Conservation (phyloP, 2,113 vertebrate species). For the Holacanthus passer region DNA sequence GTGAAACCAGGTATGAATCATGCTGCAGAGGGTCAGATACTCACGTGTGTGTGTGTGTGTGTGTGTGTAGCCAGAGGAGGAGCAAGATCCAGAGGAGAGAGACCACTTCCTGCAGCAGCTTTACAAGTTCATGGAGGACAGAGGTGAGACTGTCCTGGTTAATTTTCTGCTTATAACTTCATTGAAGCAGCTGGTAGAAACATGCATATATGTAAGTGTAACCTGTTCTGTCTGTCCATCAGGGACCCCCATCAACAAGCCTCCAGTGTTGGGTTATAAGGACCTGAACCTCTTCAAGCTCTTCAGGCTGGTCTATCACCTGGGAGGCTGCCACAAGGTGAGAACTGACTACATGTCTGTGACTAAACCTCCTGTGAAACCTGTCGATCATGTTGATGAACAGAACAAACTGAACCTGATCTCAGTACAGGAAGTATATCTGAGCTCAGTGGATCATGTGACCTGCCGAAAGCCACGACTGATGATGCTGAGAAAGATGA, state of each 20-base stretch:
- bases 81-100: constrained; percentile 96
- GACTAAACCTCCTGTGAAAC: too few relatives aligned
- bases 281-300: constrained; percentile 99
- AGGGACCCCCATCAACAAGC: constrained; percentile 99
- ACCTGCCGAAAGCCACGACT: too few relatives aligned
- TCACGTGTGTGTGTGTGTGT: constrained; percentile 15
- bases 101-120: constrained; percentile 99
- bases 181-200: too few relatives aligned
- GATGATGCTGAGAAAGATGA: background rate
- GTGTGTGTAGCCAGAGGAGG: constrained; percentile 91
- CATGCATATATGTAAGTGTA: too few relatives aligned
- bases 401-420: too few relatives aligned
- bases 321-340: constrained; percentile 96
- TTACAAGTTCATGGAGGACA: constrained; percentile 99
- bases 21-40: background rate
- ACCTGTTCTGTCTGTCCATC: background rate
- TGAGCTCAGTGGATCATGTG: too few relatives aligned
- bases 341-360: constrained; percentile 55
- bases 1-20: background rate
- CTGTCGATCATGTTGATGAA: too few relatives aligned
- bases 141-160: constrained; percentile 86
- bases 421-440: too few relatives aligned
- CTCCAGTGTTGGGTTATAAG: constrained; percentile 98
- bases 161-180: too few relatives aligned
- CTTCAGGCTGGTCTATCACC: constrained; percentile 94